A percentile compares a stretch with the other conserved stretches of the same genome.
phyloP scores from a whole-genome alignment of 1,140 invertebrate genomes.

The Octopus sinensis region DNA sequence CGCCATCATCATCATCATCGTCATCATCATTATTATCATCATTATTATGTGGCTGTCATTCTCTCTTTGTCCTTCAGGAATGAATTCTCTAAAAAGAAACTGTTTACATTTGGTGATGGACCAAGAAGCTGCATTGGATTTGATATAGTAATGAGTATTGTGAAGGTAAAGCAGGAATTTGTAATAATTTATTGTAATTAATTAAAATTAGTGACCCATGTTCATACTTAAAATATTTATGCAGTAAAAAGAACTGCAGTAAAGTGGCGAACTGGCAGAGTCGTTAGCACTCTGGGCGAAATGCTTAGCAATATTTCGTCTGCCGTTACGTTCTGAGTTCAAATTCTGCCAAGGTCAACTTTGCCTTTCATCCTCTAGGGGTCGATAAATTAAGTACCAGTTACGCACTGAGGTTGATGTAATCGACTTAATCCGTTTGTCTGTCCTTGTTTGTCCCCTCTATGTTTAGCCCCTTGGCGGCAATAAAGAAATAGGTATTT shows the following conservation, averaged over 20 bases:
- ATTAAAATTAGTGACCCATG: background rate
- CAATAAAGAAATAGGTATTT: too few species aligned
- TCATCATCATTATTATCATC: conserved; percentile 16
- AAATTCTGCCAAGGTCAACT: background rate
- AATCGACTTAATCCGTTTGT: too few species aligned
- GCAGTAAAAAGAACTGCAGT: background rate
- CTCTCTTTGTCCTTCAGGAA: background rate
- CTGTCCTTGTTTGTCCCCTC: too few species aligned
- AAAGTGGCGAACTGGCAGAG: background rate
- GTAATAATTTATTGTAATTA: background rate
- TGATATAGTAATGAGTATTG: conserved; percentile 36
- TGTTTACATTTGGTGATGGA: conserved; percentile 41
- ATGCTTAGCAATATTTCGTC: background rate
- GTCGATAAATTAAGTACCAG: too few species aligned
- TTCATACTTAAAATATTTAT: background rate
- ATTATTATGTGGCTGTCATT: conserved; percentile 3
- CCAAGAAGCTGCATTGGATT: conserved; percentile 39
- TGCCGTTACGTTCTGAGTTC: background rate
- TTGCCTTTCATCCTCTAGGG: too few species aligned
- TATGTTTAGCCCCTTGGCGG: too few species aligned
- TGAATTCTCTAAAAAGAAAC: background rate
- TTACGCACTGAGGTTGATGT: too few species aligned
- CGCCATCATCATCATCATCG: conserved; percentile 9
- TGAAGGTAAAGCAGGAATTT: conserved; percentile 31
- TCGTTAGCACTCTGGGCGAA: background rate